Percentiles rank a stretch among this genome's conserved stretches.
These are phyloP conservation scores for Piscicola geometra DNA, from an alignment of 2,888 invertebrate genomes.

Conservation along the genomic window DNA sequence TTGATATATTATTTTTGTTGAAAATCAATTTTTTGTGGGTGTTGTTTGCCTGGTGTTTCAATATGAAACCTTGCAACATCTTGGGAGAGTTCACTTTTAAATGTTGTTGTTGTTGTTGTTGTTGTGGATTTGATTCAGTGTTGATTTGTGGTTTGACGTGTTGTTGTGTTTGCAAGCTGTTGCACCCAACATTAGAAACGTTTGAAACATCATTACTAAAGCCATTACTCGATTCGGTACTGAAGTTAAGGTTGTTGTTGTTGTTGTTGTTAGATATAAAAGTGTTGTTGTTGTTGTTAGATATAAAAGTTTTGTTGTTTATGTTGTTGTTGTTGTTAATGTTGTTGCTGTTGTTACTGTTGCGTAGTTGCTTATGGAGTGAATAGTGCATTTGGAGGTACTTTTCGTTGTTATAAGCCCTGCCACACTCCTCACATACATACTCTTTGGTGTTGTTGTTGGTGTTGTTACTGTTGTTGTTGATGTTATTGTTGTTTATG, in stretches of 20 bases:
- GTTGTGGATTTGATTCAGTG: not conserved
- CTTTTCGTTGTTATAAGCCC: slow-evolving; percentile 42
- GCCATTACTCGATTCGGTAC: no score
- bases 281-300: no score
- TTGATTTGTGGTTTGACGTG: not conserved
- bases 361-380: slow-evolving; percentile 31
- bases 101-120: not conserved
- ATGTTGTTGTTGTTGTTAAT: not conserved
- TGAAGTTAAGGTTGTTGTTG: no score
- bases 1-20: no score
- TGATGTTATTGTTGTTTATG: not conserved
- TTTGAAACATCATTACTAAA: not conserved
- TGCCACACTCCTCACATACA: slow-evolving; percentile 35
- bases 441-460: slow-evolving; percentile 7
- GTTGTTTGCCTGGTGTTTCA: not conserved
- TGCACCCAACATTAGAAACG: not conserved
- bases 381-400: slow-evolving; percentile 43
- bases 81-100: not conserved
- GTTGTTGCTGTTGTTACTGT: not conserved
- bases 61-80: not conserved
- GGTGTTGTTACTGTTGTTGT: not conserved
- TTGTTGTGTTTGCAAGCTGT: not conserved
- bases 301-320: no score
- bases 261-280: no score
- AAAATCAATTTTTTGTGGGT: not conserved